phyloP scores from a whole-genome alignment of 2,888 invertebrate species.

The Perithous albicinctus region DNA sequence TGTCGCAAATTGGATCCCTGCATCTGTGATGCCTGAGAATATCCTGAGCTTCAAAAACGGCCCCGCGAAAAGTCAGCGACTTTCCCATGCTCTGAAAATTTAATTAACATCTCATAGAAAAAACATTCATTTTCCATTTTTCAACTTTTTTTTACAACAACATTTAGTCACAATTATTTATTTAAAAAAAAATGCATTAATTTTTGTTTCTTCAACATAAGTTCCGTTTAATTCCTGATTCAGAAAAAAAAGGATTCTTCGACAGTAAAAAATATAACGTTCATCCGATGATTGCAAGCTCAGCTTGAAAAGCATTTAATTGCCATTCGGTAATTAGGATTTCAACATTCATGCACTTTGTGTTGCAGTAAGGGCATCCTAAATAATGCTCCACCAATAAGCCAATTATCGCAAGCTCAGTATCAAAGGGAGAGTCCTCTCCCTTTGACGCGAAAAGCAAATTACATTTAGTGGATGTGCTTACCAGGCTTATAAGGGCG shows the following conservation, averaged over 20 bases:
- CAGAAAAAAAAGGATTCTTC: background rate
- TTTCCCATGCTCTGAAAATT: slow-evolving; percentile 88
- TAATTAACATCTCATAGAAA: background rate
- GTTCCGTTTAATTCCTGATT: background rate
- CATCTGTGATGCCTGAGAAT: slow-evolving; percentile 91
- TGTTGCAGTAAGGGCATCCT: background rate
- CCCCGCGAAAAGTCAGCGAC: slow-evolving; percentile 92
- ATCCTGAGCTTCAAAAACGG: slow-evolving; percentile 92
- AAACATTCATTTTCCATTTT: no score
- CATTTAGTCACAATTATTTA: background rate
- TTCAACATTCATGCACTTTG: background rate
- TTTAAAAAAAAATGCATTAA: no score
- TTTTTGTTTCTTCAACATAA: no score
- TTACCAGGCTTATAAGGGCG: slow-evolving; percentile 96
- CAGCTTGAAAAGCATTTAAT: background rate
- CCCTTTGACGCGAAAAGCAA: background rate
- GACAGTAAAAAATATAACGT: background rate
- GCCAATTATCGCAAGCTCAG: slow-evolving; percentile 12
- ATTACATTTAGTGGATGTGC: slow-evolving; percentile 76
- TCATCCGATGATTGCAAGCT: background rate
- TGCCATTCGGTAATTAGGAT: background rate
- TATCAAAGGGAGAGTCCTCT: background rate
- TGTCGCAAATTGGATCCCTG: slow-evolving; percentile 92
- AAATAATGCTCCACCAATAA: background rate
- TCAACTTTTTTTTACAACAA: no score